phyloP scores from a whole-genome alignment of 1,140 invertebrate genomes.

The Brachionus plicatilis region DNA sequence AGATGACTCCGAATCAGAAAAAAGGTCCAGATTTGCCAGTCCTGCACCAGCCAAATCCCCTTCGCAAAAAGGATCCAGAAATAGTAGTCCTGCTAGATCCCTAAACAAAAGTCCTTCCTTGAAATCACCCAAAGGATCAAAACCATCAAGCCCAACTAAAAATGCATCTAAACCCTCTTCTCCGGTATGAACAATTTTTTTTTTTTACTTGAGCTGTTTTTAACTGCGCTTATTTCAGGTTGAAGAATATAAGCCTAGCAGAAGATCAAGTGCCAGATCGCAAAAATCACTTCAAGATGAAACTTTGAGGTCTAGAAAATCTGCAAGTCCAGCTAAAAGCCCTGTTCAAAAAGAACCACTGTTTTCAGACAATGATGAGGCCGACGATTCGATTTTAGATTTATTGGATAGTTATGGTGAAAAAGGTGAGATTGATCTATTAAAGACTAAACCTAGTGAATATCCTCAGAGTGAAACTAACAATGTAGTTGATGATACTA shows the following conservation, averaged over 20 bases:
- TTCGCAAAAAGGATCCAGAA: background rate
- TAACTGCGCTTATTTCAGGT: background rate
- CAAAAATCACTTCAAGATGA: background rate
- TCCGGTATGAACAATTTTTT: background rate
- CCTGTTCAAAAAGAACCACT: background rate
- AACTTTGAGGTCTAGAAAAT: background rate
- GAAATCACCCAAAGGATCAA: background rate
- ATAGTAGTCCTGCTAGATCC: background rate
- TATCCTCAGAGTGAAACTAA: background rate
- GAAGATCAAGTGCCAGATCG: background rate
- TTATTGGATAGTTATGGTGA: too few relatives aligned
- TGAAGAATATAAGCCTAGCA: background rate
- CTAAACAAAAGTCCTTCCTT: background rate
- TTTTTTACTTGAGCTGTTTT: background rate
- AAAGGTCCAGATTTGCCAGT: background rate
- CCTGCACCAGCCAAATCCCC: background rate
- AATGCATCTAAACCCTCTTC: background rate
- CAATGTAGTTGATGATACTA: slow-evolving; percentile 11
- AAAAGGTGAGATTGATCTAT: background rate
- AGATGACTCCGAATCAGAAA: background rate
- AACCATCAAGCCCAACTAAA: background rate
- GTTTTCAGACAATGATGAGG: background rate
- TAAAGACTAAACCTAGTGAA: background rate
- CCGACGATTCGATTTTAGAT: background rate
- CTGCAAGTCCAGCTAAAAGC: background rate